Evolutionary conservation across 2,113 vertebrate genomes (phyloP), one percentile per base, ranked within the genome.

Genomic region (Motacilla tschutschensis): DNA sequence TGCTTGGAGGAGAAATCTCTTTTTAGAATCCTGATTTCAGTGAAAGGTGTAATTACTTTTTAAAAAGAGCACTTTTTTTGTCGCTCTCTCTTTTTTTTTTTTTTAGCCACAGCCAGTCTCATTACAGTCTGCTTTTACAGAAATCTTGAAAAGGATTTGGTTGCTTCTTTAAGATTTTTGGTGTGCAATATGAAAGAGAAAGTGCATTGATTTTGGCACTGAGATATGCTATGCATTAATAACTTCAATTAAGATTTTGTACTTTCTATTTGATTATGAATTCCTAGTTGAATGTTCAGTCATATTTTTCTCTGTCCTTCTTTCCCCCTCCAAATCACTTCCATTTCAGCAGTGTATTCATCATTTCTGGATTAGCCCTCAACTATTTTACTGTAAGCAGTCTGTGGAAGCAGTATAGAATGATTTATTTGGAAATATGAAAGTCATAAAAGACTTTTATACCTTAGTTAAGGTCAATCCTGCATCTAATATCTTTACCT

Each of bases 61-160:
- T 4, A 10, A 14, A 82, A 36, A 20, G 19, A 70, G 10, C 4
- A 2, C 5, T 5, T 36, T 21, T 41, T 62, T 13, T 2, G 33
- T 33, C 33, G 6, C 1, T 48, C 15, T 29, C 2, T 53, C 8
- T 14, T 1, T 10, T 43, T 54, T 51, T 51, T 1, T 10, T 43
- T 48, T 64, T 60, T n/a, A 18, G 1, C 17, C 22, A 19, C 21
- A 31, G 6, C 7, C 48, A 46, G 12, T 66, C 43, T 67, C 51
- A 33, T 11, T 66, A 16, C 33, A 75, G 46, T 19, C n/a, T 79
- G 20, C 9, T 69, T 84, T 10, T 79, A 77, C 22, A 13, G 28
- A 11, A 17, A 3, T 69, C 38, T 74, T 70, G 35, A 48, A 54
- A 64, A 44, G 10, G 7, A 25, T 71, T 38, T 57, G 10, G 6